A percentile compares a stretch with the other conserved stretches of the same genome.
phyloP scores from a whole-genome alignment of 2,888 invertebrate genomes.

The Bruchidius siliquastri region DNA sequence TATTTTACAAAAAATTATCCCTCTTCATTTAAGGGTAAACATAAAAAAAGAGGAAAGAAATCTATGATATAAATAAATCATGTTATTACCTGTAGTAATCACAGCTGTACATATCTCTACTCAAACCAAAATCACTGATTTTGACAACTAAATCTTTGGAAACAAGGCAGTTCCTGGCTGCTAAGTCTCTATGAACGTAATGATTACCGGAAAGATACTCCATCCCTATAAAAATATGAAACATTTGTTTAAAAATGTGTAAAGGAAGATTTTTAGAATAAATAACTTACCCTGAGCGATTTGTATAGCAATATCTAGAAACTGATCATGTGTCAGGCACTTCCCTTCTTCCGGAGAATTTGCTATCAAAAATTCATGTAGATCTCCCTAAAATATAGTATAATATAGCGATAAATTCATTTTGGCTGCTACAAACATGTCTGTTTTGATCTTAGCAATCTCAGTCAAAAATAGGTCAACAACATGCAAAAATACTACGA shows the following conservation, averaged over 20 bases:
- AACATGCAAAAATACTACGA: no score
- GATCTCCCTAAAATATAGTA: slow-evolving; percentile 66
- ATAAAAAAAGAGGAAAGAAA: no score
- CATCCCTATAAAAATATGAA: slow-evolving; percentile 57
- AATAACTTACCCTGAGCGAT: slow-evolving; percentile 60
- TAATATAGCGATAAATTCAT: no score
- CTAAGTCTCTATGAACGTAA: slow-evolving; percentile 94
- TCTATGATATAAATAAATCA: no score
- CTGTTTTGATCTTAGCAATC: no score
- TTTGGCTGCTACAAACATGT: no score
- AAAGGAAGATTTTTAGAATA: neutral
- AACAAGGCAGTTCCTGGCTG: slow-evolving; percentile 93
- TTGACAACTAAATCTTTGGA: slow-evolving; percentile 92
- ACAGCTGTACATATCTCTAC: slow-evolving; percentile 86
- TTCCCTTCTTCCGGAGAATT: slow-evolving; percentile 84
- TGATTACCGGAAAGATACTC: slow-evolving; percentile 85
- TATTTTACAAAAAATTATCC: no score
- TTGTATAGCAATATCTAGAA: slow-evolving; percentile 86
- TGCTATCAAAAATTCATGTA: slow-evolving; percentile 91
- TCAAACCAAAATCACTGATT: slow-evolving; percentile 94
- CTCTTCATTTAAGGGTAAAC: no score
- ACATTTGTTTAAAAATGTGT: neutral
- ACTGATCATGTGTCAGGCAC: slow-evolving; percentile 74
- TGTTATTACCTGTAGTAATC: slow-evolving; percentile 66
- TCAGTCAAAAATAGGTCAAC: no score